Base-by-base conservation (phyloP, 1,140 invertebrate species). In the Philopotamus ludificatus region DNA sequence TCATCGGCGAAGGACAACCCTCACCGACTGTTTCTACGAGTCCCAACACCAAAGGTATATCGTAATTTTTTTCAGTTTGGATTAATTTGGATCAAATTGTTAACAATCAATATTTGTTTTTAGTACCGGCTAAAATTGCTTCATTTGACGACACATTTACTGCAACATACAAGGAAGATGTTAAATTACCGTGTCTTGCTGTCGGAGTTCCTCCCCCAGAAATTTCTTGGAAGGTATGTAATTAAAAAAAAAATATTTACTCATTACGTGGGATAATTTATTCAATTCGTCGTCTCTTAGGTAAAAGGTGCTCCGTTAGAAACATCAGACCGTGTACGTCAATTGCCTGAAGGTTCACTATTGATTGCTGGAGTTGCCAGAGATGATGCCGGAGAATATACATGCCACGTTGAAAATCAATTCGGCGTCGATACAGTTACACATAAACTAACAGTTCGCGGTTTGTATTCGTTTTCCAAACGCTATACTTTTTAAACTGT, bases 341-440 rank as follows among this genome's bases (percentile, higher is more conserved):
- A 94, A 66, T 77, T 94, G 57, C 88, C 91, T 1, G 94, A 97
- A 79, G 94, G 94, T 25, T 94, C 92, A 0, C 80, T 98, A 1
- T 86, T 93, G 59, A 95, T 98, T 50, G 90, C 92, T 67, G 89
- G 92, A 71, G 91, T 97, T 0, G 90, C 91, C 49, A 84, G 92
- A 50, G 88, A 91, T 65, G 94, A 97, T 79, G 93, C 92, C 62
- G 93, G 92, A 28, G 91, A 94, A 77, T 95, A 94, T 72, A 87
- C 89, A 0, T 98, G 95, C 77, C 88, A 89, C 68, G 95, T 95
- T 3, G 92, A 93, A 74, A 98, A 97, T 79, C 88, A 90, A 10
- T 95, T 93, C 76, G 94, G 94, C 28, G 90, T 92, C 69, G 94
- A 95, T 72, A 92, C 89, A 18, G 93, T 95, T 41, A 95, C 93